phyloP scores from a whole-genome alignment of 2,888 invertebrate genomes.

The Rhagophthalmus giganteus region DNA sequence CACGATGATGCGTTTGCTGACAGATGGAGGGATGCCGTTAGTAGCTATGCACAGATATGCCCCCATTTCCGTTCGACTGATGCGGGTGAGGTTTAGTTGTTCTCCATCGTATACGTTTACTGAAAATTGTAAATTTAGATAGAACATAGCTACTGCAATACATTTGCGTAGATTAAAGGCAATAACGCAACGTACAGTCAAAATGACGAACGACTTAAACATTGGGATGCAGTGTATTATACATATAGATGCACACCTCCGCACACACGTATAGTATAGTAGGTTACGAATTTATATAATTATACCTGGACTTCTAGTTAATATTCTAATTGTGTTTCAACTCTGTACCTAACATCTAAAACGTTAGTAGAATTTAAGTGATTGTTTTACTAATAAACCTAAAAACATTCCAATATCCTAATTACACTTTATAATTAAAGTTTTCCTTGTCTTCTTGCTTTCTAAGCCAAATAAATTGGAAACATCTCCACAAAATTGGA shows the following conservation, averaged over 20 bases:
- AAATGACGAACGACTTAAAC: conserved; percentile 24
- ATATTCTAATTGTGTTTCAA: conserved; percentile 28
- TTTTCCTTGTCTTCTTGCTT: no score
- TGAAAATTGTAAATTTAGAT: conserved; percentile 55
- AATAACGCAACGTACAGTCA: conserved; percentile 8
- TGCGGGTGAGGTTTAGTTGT: conserved; percentile 80
- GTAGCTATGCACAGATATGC: conserved; percentile 83
- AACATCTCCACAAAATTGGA: no score
- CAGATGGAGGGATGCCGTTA: conserved; percentile 87
- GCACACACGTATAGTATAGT: no score
- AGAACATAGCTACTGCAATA: conserved; percentile 21
- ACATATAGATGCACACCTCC: no score
- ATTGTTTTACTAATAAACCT: no score
- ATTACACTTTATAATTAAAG: no score
- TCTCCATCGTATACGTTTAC: conserved; percentile 84
- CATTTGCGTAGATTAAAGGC: conserved; percentile 26
- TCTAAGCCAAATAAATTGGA: no score
- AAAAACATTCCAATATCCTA: no score
- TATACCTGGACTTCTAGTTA: conserved; percentile 24
- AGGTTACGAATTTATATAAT: conserved; percentile 23
- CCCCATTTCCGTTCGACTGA: conserved; percentile 87
- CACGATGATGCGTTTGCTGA: conserved; percentile 88
- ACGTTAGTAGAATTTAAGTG: no score
- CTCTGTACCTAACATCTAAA: no score
- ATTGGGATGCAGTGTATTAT: conserved; percentile 18